Percentiles rank a stretch among this genome's conserved stretches.
phyloP scores from a whole-genome alignment of 2,888 invertebrate species.

The Nomada fucata region DNA sequence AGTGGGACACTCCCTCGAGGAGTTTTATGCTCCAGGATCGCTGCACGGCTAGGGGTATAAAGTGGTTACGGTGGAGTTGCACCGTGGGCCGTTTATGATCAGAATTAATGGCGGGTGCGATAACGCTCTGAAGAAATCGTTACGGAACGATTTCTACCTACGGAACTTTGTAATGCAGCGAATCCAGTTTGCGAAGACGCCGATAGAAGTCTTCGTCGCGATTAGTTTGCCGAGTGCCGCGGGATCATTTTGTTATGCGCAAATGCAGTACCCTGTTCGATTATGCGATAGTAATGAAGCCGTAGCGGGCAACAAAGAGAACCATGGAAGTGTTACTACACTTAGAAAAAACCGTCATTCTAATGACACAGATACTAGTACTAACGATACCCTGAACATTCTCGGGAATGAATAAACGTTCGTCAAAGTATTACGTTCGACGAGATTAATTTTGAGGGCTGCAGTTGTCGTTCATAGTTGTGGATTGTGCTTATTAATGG shows the following conservation, averaged over 20 bases:
- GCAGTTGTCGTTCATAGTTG: no score
- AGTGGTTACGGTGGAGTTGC: conserved; percentile 64
- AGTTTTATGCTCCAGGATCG: conserved; percentile 64
- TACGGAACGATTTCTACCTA: background rate
- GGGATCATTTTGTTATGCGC: no score
- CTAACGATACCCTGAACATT: no score
- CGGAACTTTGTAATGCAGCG: conserved; percentile 55
- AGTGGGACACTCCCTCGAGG: conserved; percentile 36
- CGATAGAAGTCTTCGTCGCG: conserved; percentile 31
- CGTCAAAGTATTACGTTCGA: no score
- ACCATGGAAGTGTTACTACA: background rate
- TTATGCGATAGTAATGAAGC: background rate
- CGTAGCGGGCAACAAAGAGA: background rate
- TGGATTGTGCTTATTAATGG: no score
- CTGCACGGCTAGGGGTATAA: conserved; percentile 50
- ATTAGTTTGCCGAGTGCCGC: conserved; percentile 1
- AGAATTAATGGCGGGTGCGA: conserved; percentile 67
- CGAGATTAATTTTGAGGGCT: no score
- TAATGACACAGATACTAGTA: background rate
- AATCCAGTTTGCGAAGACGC: conserved; percentile 25
- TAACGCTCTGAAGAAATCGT: conserved; percentile 64
- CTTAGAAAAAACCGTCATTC: background rate
- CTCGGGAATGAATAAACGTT: no score
- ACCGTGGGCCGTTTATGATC: conserved; percentile 68
- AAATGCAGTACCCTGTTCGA: no score